phyloP scores from a whole-genome alignment of 2,888 invertebrate genomes.

The Leptinotarsa rubiginosa region DNA sequence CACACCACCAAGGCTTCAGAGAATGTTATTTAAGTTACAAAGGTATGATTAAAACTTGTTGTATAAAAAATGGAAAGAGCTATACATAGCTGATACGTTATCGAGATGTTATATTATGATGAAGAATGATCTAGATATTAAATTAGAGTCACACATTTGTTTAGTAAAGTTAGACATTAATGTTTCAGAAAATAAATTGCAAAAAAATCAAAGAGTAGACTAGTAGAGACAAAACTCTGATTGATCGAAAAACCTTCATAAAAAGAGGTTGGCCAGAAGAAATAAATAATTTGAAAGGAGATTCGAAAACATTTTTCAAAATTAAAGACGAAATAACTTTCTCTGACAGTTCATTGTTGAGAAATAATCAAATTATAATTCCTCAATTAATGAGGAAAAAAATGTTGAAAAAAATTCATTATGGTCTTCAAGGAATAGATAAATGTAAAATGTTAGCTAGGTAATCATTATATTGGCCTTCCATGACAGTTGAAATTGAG shows the following conservation, averaged over 20 bases:
- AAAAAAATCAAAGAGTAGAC: slow-evolving; percentile 11
- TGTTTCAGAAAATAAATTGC: neutral
- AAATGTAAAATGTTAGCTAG: slow-evolving; percentile 19
- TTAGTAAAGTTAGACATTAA: slow-evolving; percentile 12
- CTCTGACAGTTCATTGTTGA: neutral
- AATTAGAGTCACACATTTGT: slow-evolving; percentile 20
- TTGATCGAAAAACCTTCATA: slow-evolving; percentile 10
- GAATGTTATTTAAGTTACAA: neutral
- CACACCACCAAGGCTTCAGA: too few relatives aligned
- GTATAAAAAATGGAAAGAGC: slow-evolving; percentile 19
- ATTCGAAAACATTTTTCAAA: neutral
- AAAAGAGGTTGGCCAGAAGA: neutral
- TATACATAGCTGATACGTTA: slow-evolving; percentile 25
- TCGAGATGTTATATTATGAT: too few relatives aligned
- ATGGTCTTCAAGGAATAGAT: slow-evolving; percentile 1
- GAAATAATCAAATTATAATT: slow-evolving; percentile 14
- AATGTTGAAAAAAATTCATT: slow-evolving; percentile 16
- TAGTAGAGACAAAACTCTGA: slow-evolving; percentile 8
- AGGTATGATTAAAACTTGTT: slow-evolving; percentile 10
- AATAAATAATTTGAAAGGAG: neutral
- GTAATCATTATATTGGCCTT: neutral
- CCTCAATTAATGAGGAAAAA: slow-evolving; percentile 1
- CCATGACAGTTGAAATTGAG: neutral
- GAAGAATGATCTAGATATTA: slow-evolving; percentile 8
- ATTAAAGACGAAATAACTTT: neutral